Evolutionary conservation across 2,888 invertebrate species (phyloP).

Genomic region (Archaeoteleia sp.): DNA sequence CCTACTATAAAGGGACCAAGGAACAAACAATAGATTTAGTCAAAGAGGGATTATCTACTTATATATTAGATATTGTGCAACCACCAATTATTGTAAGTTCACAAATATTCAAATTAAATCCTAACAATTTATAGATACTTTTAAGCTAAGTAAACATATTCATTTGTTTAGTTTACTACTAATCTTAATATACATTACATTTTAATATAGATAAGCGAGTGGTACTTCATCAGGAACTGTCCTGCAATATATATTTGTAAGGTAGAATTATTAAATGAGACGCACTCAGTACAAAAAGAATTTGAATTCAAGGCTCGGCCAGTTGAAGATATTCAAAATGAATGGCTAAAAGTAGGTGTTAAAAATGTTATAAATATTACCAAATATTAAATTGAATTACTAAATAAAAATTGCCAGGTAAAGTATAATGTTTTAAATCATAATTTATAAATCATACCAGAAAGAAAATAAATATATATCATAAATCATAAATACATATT

Average conservation of each 20-base stretch:
- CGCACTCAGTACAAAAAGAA: constrained; percentile 49
- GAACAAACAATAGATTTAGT: constrained; percentile 75
- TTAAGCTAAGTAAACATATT: too few relatives aligned
- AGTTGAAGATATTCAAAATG: constrained; percentile 59
- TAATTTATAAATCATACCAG: not conserved
- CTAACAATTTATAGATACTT: too few relatives aligned
- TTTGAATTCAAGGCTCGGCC: constrained; percentile 54
- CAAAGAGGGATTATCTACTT: constrained; percentile 70
- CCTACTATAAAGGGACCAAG: constrained; percentile 75
- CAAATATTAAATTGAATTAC: too few relatives aligned
- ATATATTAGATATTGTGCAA: constrained; percentile 75
- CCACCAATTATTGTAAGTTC: constrained; percentile 76
- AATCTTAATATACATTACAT: constrained; percentile 2
- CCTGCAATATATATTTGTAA: constrained; percentile 61
- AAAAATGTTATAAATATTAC: too few relatives aligned
- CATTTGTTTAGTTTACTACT: constrained; percentile 6
- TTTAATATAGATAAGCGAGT: constrained; percentile 66
- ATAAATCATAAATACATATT: not conserved
- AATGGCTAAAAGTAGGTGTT: constrained; percentile 64
- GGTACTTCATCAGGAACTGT: constrained; percentile 67
- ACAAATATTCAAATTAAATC: too few relatives aligned
- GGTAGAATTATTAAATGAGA: constrained; percentile 53
- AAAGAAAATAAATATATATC: not conserved
- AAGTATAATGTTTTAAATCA: not conserved
- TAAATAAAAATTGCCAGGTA: too few relatives aligned